Evolutionary conservation across 92 coral and sea anemone species (phyloP).

Genomic region (Blastomussa wellsi): DNA sequence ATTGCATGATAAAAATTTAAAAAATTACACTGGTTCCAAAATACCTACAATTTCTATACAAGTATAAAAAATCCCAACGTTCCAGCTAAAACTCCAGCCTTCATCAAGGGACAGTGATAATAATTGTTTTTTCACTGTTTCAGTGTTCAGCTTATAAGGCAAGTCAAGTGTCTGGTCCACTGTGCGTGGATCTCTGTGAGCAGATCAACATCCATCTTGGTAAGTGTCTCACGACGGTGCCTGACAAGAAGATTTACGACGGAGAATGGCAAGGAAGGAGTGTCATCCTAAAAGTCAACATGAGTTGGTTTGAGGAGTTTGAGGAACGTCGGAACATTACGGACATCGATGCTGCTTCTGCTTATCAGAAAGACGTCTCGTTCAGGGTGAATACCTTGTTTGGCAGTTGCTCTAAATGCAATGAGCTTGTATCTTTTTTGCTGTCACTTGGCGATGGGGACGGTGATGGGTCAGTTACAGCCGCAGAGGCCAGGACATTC

Average conservation of each 20-base stretch:
- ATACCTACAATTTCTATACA: too few relatives aligned
- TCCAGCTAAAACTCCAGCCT: too few relatives aligned
- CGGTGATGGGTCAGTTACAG: conserved; percentile 57
- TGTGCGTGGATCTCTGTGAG: conserved; percentile 51
- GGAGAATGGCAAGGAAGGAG: conserved; percentile 37
- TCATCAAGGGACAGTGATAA: too few relatives aligned
- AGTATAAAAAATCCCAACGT: too few relatives aligned
- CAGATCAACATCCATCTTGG: conserved; percentile 20
- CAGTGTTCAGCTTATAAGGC: conserved; percentile 47
- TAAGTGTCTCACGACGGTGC: conserved; percentile 39
- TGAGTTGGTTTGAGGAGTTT: conserved; percentile 49
- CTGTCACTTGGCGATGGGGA: conserved; percentile 58
- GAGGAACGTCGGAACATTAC: conserved; percentile 10
- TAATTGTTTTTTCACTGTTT: conserved; percentile 5
- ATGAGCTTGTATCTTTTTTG: conserved; percentile 28
- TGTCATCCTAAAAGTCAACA: conserved; percentile 45
- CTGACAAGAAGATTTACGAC: conserved; percentile 55
- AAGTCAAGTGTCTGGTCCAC: conserved; percentile 53
- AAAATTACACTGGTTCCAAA: too few relatives aligned
- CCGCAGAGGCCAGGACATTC: conserved; percentile 58
- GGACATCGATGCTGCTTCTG: not conserved
- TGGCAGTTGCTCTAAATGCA: conserved; percentile 70
- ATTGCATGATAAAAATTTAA: too few relatives aligned
- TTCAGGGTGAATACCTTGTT: conserved; percentile 44
- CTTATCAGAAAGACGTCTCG: conserved; percentile 8